Conservation (phyloP, 2,113 vertebrate species). For the Hassar affinis region DNA sequence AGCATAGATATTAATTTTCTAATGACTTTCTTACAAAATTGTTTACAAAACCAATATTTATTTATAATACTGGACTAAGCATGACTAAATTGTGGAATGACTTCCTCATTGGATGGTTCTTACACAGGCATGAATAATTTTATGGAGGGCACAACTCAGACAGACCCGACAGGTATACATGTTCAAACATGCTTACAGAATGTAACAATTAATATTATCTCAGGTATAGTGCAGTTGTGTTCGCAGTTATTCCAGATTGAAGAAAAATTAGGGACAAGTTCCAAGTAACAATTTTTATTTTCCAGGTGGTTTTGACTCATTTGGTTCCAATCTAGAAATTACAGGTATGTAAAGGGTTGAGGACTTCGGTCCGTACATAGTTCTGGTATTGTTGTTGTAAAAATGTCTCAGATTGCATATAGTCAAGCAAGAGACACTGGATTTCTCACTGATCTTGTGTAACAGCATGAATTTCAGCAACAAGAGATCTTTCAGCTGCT, state of each 20-base stretch:
- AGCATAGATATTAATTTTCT: background rate
- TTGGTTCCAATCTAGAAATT: slow-evolving; percentile 59
- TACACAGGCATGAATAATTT: slow-evolving; percentile 47
- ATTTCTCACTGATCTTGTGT: background rate
- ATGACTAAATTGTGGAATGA: background rate
- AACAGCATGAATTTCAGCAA: background rate
- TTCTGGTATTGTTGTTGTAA: background rate
- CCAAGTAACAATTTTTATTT: background rate
- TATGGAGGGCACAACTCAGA: slow-evolving; percentile 42
- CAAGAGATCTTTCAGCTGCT: background rate
- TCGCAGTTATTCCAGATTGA: background rate
- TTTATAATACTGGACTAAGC: background rate
- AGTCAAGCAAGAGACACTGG: background rate
- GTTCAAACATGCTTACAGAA: background rate
- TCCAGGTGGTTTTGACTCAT: slow-evolving; percentile 53
- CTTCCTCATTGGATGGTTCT: background rate
- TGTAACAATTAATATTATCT: background rate
- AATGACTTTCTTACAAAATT: background rate
- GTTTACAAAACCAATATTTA: background rate
- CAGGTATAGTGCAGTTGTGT: background rate
- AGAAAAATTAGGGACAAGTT: background rate
- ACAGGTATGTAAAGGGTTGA: slow-evolving; percentile 44
- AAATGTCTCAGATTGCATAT: background rate
- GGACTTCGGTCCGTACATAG: no score
- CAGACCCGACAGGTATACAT: slow-evolving; percentile 45